A percentile compares a stretch with the other conserved stretches of the same genome.
Conservation (phyloP, 2,113 vertebrate species). For the Paratilapia polleni region DNA sequence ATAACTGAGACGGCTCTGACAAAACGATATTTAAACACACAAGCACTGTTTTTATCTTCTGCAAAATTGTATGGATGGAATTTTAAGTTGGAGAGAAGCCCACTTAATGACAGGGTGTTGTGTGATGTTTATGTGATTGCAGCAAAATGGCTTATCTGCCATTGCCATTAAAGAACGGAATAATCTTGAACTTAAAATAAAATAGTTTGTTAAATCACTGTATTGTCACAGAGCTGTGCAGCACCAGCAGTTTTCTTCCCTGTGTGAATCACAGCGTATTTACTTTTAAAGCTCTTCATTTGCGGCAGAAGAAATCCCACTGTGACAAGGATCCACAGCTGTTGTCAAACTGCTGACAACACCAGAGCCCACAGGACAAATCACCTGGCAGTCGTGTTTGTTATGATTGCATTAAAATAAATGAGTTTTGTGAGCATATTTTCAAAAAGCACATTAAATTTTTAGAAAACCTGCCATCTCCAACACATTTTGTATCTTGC, state of each 20-base stretch:
- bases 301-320: conserved; percentile 26
- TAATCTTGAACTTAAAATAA: conserved; percentile 1
- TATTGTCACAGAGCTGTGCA: not conserved
- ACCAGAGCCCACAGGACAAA: conserved; percentile 37
- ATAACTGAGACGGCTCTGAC: not conserved
- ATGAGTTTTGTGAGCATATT: conserved; percentile 7
- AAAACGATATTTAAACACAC: not conserved
- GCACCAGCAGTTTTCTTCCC: not conserved
- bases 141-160: not conserved
- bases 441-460: not conserved
- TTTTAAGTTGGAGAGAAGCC: not conserved
- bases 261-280: not conserved
- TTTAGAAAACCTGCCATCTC: not conserved
- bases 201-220: conserved; percentile 5
- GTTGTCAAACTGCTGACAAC: conserved; percentile 37
- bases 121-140: not conserved
- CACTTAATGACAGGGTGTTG: not conserved
- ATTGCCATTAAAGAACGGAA: not conserved
- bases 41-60: not conserved
- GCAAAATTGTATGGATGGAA: not conserved
- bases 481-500: not conserved
- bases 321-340: conserved; percentile 25
- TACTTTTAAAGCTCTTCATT: conserved; percentile 12
- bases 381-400: not conserved
- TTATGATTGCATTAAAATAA: conserved; percentile 22